Evolutionary conservation across 2,888 invertebrate species (phyloP), one percentile per base, ranked within the genome.

Genomic region (Dorcus parallelipipedus): DNA sequence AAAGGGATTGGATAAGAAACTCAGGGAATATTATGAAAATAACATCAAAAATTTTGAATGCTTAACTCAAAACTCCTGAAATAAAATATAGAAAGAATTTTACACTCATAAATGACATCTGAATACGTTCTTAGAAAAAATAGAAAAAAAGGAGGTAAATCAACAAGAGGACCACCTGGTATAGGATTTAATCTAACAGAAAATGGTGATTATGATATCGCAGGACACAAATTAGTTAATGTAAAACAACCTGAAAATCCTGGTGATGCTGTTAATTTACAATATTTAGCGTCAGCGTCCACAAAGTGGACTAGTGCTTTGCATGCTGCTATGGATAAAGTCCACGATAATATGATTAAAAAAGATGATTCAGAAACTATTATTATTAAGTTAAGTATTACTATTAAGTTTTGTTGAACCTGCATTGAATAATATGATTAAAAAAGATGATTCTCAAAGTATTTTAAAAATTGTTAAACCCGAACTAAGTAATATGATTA

Each of bases 101-200:
- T 51, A 51, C 42, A 20, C 50, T 26, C 3, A 55, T 50, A 55
- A 55, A 54, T 54, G 26, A 33, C 26, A 33, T 33, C 26, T 33
- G 26, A 33, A 33, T 33, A 33, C 6, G 6, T 33, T 56, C 51
- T 56, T 26, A 56, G 43, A 56, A 56, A 56, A 33, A 33, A 33
- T 33, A 33, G 42, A 42, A 42, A 42, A 10, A 57, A 57, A 48
- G 38, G 57, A 8, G 57, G 52, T n/a, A 57, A 43, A 53, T 57
- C 42, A 57, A 39, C 48, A 57, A 57, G 52, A 57, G 57, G 51
- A 54, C 56, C 56, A 45, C 45, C 56, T 56, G 43, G 45, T 56
- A 52, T 52, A 56, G 52, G 52, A 57, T 57, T 53, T 57, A 57
- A 57, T 57, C 39, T 56, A 26, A 56, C 47, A 51, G 51, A 56